Evolutionary conservation across 2,113 vertebrate species (phyloP), one percentile per base, ranked within the genome.

Genomic region (Antechinus stuartii): DNA sequence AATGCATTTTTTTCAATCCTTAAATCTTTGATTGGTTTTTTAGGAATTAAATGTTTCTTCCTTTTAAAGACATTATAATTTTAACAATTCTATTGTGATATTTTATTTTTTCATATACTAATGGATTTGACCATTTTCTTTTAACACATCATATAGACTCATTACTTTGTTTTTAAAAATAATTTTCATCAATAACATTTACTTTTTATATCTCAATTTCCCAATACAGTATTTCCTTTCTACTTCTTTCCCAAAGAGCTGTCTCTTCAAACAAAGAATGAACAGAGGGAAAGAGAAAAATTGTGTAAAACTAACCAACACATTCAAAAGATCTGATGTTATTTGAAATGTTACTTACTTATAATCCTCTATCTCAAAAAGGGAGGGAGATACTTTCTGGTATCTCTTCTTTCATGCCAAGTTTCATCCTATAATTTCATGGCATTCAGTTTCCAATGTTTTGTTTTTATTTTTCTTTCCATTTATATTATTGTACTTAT

Each of bases 91-190:
- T 93, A 92, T 95, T 11, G 92, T 54, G 11, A 47, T 53, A 90
- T 90, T 95, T 95, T 30, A 12, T 92, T 11, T 11, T 61, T 92
- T 94, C n/a, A 35, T 89, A 7, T 2, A 30, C 11, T 96, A 14
- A 92, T 92, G 27, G 91, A 97, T 95, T 52, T 89, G 53, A 96
- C 93, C 52, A 90, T 4, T 91, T 95, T 95, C 61, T 96, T 95
- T 30, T 8, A 95, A 23, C 2, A 9, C 22, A 91, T 54, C 5
- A 61, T 53, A 52, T 53, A 89, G 93, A 95, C 47, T 57, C 54
- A 42, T 84, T 84, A 42, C 42, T 84, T 84, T 84, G 68, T 84
- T 84, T 84, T 84, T 84, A 42, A 84, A 84, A 84, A 22, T 84
- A 42, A 84, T 84, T n/a, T 42, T 22, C 68, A 84, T 42, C 7